Evolutionary conservation across 1,140 invertebrate species (phyloP).

Genomic region (Drosophila parabipectinata): DNA sequence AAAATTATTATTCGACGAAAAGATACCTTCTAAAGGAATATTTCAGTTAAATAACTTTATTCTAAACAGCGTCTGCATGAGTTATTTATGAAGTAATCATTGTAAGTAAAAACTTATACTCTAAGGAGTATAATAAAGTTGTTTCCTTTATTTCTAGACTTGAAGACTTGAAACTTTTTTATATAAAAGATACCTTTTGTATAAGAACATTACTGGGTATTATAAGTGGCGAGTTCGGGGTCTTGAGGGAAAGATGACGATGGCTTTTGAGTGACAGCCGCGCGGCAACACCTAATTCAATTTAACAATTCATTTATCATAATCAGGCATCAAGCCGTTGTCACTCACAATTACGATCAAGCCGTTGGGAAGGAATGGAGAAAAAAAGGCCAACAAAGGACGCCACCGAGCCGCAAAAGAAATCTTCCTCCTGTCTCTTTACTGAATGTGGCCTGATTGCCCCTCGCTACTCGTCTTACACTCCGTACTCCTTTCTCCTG

Average conservation of each 20-base stretch:
- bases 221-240: neutral
- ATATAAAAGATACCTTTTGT: neutral
- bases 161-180: too few relatives aligned
- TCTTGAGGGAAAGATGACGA: slow-evolving; percentile 52
- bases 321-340: slow-evolving; percentile 82
- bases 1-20: neutral
- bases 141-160: too few relatives aligned
- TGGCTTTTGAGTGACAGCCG: slow-evolving; percentile 73
- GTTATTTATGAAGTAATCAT: neutral
- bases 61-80: neutral
- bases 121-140: too few relatives aligned
- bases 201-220: slow-evolving; percentile 10
- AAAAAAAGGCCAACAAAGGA: slow-evolving; percentile 41
- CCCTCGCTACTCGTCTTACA: slow-evolving; percentile 59
- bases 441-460: slow-evolving; percentile 41
- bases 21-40: neutral
- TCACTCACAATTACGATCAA: slow-evolving; percentile 82
- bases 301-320: slow-evolving; percentile 83
- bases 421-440: slow-evolving; percentile 27
- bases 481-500: slow-evolving; percentile 5
- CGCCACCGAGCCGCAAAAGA: slow-evolving; percentile 26
- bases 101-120: too few relatives aligned
- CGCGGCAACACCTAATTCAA: slow-evolving; percentile 81
- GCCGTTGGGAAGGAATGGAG: slow-evolving; percentile 13
- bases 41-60: neutral